phyloP scores from a whole-genome alignment of 2,797 vertebrate genomes.

The Semotilus atromaculatus region DNA sequence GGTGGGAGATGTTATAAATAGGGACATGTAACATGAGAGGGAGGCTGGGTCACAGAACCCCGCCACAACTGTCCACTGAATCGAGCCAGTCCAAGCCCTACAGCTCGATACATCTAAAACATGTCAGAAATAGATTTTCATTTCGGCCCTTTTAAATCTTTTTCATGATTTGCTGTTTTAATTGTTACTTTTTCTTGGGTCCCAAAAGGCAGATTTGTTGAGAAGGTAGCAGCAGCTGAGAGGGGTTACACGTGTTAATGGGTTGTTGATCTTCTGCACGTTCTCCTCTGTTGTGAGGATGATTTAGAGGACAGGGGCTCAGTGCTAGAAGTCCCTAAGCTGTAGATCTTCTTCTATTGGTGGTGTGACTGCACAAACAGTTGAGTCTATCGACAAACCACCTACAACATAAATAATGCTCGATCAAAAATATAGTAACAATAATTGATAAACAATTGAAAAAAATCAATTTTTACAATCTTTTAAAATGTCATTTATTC shows the following conservation, averaged over 20 bases:
- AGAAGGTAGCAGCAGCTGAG: not conserved
- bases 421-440: not conserved
- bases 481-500: not conserved
- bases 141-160: conserved; percentile 56
- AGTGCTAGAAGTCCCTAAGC: conserved; percentile 6
- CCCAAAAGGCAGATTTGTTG: not conserved
- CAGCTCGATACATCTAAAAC: conserved; percentile 76
- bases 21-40: conserved; percentile 95
- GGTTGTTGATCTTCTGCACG: conserved; percentile 23
- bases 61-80: conserved; percentile 85
- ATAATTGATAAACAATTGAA: no score
- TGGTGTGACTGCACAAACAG: not conserved
- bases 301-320: conserved; percentile 35
- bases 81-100: conserved; percentile 81
- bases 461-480: no score
- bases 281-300: conserved; percentile 20
- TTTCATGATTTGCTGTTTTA: not conserved
- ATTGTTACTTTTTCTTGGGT: not conserved
- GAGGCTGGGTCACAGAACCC: conserved; percentile 94
- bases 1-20: conserved; percentile 95
- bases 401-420: not conserved
- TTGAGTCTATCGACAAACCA: not conserved
- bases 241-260: conserved; percentile 9
- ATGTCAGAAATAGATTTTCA: conserved; percentile 73
- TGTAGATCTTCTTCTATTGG: conserved; percentile 47